These are phyloP conservation scores for Wasmannia auropunctata DNA, from an alignment of 1,140 invertebrate species.

Conservation along the genomic window DNA sequence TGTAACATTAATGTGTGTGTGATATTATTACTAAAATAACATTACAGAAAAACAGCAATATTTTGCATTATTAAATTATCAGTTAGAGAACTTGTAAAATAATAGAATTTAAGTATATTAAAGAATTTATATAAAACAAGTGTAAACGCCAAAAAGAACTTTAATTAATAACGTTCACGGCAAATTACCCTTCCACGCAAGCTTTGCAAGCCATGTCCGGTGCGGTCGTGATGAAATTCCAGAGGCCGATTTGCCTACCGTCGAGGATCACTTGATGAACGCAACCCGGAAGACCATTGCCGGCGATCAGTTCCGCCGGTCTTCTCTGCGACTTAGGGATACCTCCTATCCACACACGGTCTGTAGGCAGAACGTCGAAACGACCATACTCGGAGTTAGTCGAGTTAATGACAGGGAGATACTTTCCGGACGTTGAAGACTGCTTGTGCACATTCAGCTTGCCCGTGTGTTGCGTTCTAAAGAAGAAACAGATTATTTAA, in stretches of 20 bases:
- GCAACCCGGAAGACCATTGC: conserved; percentile 89
- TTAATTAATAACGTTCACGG: neutral
- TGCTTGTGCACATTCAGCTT: conserved; percentile 86
- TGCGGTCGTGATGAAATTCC: conserved; percentile 91
- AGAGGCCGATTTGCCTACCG: conserved; percentile 92
- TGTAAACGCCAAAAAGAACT: neutral
- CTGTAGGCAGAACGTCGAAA: conserved; percentile 85
- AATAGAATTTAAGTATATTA: neutral
- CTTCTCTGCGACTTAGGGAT: conserved; percentile 84
- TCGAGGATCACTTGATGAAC: conserved; percentile 92
- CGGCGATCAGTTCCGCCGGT: conserved; percentile 82
- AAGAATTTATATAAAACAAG: neutral
- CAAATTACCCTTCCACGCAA: conserved; percentile 89
- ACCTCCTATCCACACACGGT: conserved; percentile 87
- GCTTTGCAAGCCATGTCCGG: conserved; percentile 90
- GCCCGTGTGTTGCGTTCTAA: conserved; percentile 86
- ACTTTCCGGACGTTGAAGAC: conserved; percentile 77
- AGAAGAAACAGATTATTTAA: conserved; percentile 10
- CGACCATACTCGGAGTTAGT: conserved; percentile 85
- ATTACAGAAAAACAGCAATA: neutral
- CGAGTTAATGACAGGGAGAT: conserved; percentile 80
- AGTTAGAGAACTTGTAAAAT: neutral
- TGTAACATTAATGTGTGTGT: conserved; percentile 82
- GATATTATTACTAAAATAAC: neutral
- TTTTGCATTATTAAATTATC: neutral